Evolutionary conservation across 2,113 vertebrate species (phyloP), one percentile per base, ranked within the genome.

Genomic region (Perca schrenkii): DNA sequence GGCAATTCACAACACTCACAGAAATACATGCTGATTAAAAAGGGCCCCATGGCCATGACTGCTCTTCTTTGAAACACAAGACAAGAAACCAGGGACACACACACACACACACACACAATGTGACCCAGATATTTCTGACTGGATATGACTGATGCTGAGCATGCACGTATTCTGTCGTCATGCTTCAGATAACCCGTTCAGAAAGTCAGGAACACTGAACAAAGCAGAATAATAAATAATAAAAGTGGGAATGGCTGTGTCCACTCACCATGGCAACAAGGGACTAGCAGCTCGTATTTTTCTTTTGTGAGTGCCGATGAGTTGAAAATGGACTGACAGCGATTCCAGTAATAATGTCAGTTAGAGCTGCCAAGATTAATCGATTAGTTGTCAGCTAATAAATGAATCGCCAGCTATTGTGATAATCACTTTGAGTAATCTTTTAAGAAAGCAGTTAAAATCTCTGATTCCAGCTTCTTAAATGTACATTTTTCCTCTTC

Each of bases 101-200:
- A 40, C 50, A 54, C 14, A 54, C 50, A 68, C 47, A 34, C 52
- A 47, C 53, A 67, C 57, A 4, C 50, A 71, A 0, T 25, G 62
- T 65, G 88, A 12, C 86, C 80, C 75, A 86, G 61, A 87, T 82
- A 78, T 15, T 63, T 61, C 46, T 2, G n/a, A 75, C 54, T 60
- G 61, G 10, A 56, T 50, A 4, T 47, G 58, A 28, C 57, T 68
- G 64, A 53, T 47, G 74, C 53, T 22, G 43, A 72, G 58, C 58
- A 1, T 64, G 66, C 54, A 19, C 78, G 40, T 67, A 86, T 81
- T 70, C 15, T 28, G 62, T 21, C 0, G 40, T 79, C 70, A 79
- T 82, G 79, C 86, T 79, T 83, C 73, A 82, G 60, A 58, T 82
- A 82, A 63, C 83, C 60, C 4, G 75, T 57, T 86, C 61, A 85